Base-by-base conservation (phyloP, 2,113 vertebrate genomes). In the Salvelinus namaycush region DNA sequence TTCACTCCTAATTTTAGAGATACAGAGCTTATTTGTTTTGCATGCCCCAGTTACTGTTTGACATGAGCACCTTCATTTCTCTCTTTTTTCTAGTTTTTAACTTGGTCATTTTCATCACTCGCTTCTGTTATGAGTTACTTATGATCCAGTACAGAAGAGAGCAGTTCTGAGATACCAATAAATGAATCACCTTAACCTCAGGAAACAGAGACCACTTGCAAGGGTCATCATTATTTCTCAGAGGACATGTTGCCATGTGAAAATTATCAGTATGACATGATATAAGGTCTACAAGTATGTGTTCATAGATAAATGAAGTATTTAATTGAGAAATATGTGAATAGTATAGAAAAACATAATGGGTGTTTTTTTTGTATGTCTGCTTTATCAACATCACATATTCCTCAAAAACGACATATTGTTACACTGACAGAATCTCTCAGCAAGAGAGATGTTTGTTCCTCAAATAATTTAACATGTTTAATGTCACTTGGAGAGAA, bases 111-210 rank as follows among this genome's bases (percentile, higher is more conserved):
- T 70, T 70, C 68, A 44, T 70, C 39, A 70, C 7, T 44, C 68
- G 68, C 18, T 70, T 70, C 39, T 70, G 68, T 39, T 70, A 48
- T 22, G 68, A 70, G 39, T 48, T 70, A 34, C 6, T 48, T 9
- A 70, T 44, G 68, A 70, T 70, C n/a, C 18, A 48, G 20, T 70
- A 70, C 68, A 70, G 68, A 70, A 48, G 20, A 48, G 39, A 70
- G 12, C 3, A 70, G 34, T 70, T 70, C 68, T 70, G 39, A 70
- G 39, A 39, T 18, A 69, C 2, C 68, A 70, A 48, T 22, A 70
- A 44, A 70, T 70, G 3, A 14, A 70, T 14, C 11, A 13, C n/a
- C 39, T 70, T 11, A 18, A 16, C 26, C 31, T n/a, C 20, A 39
- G 39, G 39, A n/a, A 39, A 16, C 39, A 49, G 7, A 4, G 34